These are phyloP conservation scores for Synchiropus splendidus DNA, from an alignment of 2,113 vertebrate species.

Conservation along the genomic window DNA sequence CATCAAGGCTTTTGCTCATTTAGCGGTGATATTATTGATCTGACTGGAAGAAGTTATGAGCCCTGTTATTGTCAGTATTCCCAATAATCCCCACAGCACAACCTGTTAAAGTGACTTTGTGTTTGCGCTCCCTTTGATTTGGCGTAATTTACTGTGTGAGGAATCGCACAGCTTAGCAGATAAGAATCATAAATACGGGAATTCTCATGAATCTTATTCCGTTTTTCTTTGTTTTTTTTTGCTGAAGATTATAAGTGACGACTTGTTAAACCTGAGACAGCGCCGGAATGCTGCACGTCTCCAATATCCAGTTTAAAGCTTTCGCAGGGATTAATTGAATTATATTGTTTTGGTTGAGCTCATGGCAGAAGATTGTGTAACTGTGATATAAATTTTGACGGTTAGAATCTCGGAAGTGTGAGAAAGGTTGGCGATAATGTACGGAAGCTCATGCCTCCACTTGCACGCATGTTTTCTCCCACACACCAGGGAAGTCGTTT, in stretches of 20 bases:
- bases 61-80: constrained; percentile 46
- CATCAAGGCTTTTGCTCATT: constrained; percentile 39
- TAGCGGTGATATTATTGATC: constrained; percentile 30
- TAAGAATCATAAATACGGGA: constrained; percentile 44
- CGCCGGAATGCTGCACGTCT: constrained; percentile 18
- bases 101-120: constrained; percentile 32
- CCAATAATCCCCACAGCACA: background rate
- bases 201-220: constrained; percentile 45
- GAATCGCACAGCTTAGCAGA: constrained; percentile 26
- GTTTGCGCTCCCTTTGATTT: constrained; percentile 30
- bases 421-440: constrained; percentile 24
- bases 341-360: constrained; percentile 38
- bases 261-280: constrained; percentile 37
- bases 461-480: constrained; percentile 31
- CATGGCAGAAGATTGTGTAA: constrained; percentile 19
- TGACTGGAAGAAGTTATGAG: constrained; percentile 22
- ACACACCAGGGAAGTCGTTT: constrained; percentile 21
- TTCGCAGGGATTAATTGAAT: constrained; percentile 25
- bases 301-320: constrained; percentile 23
- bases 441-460: constrained; percentile 43
- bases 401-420: constrained; percentile 11
- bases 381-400: constrained; percentile 3
- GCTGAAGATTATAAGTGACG: constrained; percentile 23
- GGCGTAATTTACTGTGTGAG: constrained; percentile 21
- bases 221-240: constrained; percentile 40